Conservation (phyloP, 1,140 invertebrate genomes). For the Lithobius niger region DNA sequence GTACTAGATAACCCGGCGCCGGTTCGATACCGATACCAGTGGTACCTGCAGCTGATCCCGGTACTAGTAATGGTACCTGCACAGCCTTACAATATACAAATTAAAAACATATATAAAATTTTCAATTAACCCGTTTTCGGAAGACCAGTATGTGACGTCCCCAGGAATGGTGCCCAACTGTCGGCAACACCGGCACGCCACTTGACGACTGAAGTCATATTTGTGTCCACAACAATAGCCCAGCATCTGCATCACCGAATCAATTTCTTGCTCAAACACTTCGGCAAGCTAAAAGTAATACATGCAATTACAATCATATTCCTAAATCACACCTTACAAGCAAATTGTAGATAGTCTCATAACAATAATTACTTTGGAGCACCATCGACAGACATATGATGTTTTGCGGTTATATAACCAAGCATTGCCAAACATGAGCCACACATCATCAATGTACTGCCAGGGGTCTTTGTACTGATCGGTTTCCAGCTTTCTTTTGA, state of each 20-base stretch:
- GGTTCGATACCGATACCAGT: too few species aligned
- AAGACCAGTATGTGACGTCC: conserved; percentile 96
- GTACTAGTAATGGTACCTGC: too few species aligned
- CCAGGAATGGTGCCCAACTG: conserved; percentile 95
- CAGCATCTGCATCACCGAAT: conserved; percentile 94
- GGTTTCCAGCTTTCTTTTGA: conserved; percentile 82
- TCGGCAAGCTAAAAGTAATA: conserved; percentile 94
- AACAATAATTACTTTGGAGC: conserved; percentile 98
- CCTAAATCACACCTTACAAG: background rate
- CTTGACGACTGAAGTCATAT: conserved; percentile 97
- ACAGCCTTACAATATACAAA: conserved; percentile 9
- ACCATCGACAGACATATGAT: conserved; percentile 92
- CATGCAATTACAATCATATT: conserved; percentile 4
- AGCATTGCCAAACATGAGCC: conserved; percentile 99
- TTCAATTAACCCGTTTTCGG: conserved; percentile 89
- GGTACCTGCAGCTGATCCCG: too few species aligned
- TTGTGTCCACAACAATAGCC: conserved; percentile 98
- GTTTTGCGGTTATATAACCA: conserved; percentile 99
- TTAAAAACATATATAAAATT: too few species aligned
- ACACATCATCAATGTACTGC: conserved; percentile 99
- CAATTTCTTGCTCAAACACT: conserved; percentile 94
- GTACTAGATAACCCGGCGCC: too few species aligned
- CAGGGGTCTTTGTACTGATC: conserved; percentile 94
- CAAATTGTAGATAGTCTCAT: too few species aligned
- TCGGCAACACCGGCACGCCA: conserved; percentile 97